Evolutionary conservation across 2,888 invertebrate species (phyloP), one percentile per base, ranked within the genome.

Genomic region (Orthonevra nobilis): DNA sequence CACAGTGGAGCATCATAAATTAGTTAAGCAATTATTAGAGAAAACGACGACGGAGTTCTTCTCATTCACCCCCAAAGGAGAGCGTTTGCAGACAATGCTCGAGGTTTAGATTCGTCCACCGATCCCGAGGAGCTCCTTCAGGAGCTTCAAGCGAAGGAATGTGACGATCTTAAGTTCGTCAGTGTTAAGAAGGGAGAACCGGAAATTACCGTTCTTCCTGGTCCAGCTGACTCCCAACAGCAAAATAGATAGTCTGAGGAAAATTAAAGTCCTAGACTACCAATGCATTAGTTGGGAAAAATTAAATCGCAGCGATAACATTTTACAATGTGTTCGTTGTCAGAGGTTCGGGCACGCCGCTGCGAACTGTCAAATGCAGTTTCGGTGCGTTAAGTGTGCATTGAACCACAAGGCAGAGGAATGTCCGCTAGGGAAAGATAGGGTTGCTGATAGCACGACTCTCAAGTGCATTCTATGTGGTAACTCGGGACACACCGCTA

Each of bases 281-380:
- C 42, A 42, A 10, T n/a, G n/a, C 10, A 10, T 32, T n/a, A n/a
- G 2, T 3, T 42, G 42, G 42, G 23, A 42, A 10, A 42, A 23
- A 20, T 7, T 42, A 23, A 23, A 17, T 6, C 9, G 20, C 4
- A 20, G 20, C 42, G 20, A 23, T 1, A 20, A 12, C 42, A 42
- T 42, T 20, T 0, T 42, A 3, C 42, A 42, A 42, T 42, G 42
- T 10, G 42, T 20, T 42, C 42, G 19, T 10, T 42, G 42, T 20
- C 42, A 42, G 14, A 42, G n/a, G 42, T 42, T 42, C n/a, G 42
- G 19, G 2, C 42, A 42, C 42, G 42, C 42, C 19, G 42, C 42
- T n/a, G 19, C 42, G 42, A 42, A 42, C 42, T 42, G 42, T n/a
- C n/a, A 20, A 19, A 42, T 42, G 42, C 42, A 42, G 42, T 10